Evolutionary conservation across 2,888 invertebrate species (phyloP), one percentile per base, ranked within the genome.

Genomic region (Drosophila histrio): DNA sequence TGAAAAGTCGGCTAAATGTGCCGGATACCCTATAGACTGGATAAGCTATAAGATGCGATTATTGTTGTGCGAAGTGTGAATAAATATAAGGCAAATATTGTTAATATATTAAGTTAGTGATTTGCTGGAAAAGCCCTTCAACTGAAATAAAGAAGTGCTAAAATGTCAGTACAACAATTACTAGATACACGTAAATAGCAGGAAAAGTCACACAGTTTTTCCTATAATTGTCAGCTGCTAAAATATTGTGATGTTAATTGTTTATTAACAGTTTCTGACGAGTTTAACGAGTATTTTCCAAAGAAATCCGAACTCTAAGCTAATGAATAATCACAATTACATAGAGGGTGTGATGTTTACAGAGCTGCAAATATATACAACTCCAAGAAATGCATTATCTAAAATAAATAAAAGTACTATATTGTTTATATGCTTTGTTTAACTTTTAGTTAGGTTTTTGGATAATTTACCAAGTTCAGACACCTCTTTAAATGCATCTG

Each of bases 401-500:
- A 17, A 2, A 36, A 8, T 1, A 6, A 15, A 17, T 8, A n/a
- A n/a, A n/a, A n/a, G n/a, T n/a, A n/a, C n/a, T n/a, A n/a, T n/a
- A n/a, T n/a, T n/a, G n/a, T n/a, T n/a, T n/a, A n/a, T n/a, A n/a
- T n/a, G n/a, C n/a, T n/a, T n/a, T n/a, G n/a, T n/a, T n/a, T 39
- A 1, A 7, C 11, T 5, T 24, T 21, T 13, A 1, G 9, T 1
- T n/a, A n/a, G n/a, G n/a, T n/a, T n/a, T 21, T 30, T 19, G 11
- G 6, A 21, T 19, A 11, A 21, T 17, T 36, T 13, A 7, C 0
- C 0, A 26, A 24, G 75, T 65, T 75, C 69, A 44, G 6, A n/a
- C 5, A 76, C 63, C 75, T 54, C 8, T 8, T 6, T 15, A n/a
- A 47, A 21, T 54, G 58, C 64, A 69, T 49, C 26, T 69, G 64